Evolutionary conservation across 2,113 vertebrate species (phyloP).

Genomic region (Pomatorhinus ruficollis): DNA sequence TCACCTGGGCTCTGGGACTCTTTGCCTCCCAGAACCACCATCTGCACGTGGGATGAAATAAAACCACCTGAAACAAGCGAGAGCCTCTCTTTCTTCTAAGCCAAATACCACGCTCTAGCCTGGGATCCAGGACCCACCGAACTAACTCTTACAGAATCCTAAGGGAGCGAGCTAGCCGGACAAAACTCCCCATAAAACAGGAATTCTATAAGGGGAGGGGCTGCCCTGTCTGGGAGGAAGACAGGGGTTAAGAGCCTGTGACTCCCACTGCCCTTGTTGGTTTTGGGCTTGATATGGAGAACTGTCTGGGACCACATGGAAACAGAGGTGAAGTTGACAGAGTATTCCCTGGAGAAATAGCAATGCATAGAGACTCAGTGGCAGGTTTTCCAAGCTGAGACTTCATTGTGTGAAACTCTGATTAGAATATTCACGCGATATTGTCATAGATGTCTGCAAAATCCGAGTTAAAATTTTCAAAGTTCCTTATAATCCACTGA

Average conservation of each 20-base stretch:
- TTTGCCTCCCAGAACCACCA: too few relatives aligned
- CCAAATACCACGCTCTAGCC: too few relatives aligned
- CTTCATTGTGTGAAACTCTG: background rate
- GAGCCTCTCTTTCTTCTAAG: too few relatives aligned
- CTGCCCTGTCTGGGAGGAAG: background rate
- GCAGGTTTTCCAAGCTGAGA: background rate
- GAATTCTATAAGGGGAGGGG: too few relatives aligned
- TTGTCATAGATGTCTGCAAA: background rate
- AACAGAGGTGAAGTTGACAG: background rate
- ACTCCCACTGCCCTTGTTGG: fast-evolving
- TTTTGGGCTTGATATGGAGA: background rate
- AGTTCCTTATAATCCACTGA: background rate
- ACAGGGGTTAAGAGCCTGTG: background rate
- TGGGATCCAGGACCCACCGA: too few relatives aligned
- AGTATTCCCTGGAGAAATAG: background rate
- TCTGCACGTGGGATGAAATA: too few relatives aligned
- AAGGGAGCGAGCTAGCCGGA: too few relatives aligned
- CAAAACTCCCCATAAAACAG: too few relatives aligned
- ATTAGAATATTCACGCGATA: background rate
- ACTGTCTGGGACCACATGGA: background rate
- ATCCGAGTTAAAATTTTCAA: background rate
- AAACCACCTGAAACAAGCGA: too few relatives aligned
- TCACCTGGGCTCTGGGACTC: too few relatives aligned
- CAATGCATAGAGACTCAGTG: background rate
- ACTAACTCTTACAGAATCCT: too few relatives aligned